Evolutionary conservation across 2,888 invertebrate genomes (phyloP), one percentile per base, ranked within the genome.

Genomic region (Pasiphila rectangulata): DNA sequence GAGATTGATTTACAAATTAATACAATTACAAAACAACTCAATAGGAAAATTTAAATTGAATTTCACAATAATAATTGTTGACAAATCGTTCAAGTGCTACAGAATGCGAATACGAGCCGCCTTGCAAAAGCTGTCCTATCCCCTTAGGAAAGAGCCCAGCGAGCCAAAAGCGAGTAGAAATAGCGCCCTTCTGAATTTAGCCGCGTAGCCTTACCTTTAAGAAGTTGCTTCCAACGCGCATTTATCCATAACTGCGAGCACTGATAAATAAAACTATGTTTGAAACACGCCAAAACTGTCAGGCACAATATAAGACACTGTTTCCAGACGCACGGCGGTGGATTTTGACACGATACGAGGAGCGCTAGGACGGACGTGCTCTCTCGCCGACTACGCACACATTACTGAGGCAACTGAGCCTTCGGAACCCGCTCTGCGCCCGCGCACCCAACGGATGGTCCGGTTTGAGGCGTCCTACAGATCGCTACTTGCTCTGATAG

Each of bases 371-470:
- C 19, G n/a, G 35, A 37, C 79, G 73, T 75, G 75, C 73, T 30
- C 65, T 50, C 77, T 61, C 67, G 62, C 34, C 74, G 69, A 56
- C 67, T 74, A 66, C 69, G 63, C 66, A 69, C 78, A 79, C 78
- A 70, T 72, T 75, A 85, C 86, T 86, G 65, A 59, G 53, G 58
- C 56, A 7, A 10, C 13, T 34, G 34, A 29, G 41, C 58, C 39
- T 53, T 61, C 4, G 2, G 70, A 75, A 82, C 82, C 79, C 63
- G 83, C 75, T 67, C 64, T 71, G 75, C 82, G 79, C 75, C 63
- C 62, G 76, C 80, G 79, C 77, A 65, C 54, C 44, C 73, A 75
- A 74, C 79, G 73, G 79, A 82, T 79, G 75, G 83, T 78, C 86
- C 86, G 86, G 86, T 85, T 85, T 54, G 53, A 43, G 41, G 42